Percentiles rank a stretch among this genome's conserved stretches.
These are phyloP conservation scores for Mnemiopsis leidyi DNA, from an alignment of 37 sponge, comb jelly and placozoan species.

Conservation along the genomic window DNA sequence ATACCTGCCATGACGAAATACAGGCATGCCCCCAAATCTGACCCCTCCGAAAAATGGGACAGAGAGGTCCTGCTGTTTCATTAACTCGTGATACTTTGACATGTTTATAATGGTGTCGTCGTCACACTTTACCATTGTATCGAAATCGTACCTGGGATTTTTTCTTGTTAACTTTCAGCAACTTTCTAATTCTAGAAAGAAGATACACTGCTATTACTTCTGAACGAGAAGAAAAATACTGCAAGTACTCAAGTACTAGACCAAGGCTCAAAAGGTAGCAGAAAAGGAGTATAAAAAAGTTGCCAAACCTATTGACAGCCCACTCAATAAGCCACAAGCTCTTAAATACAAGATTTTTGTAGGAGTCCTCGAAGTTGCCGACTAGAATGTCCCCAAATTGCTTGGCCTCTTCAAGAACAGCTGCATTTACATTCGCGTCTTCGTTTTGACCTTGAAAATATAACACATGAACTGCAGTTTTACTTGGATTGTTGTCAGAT, in stretches of 20 bases:
- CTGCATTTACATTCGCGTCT: constrained; percentile 1
- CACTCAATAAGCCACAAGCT: constrained; percentile 24
- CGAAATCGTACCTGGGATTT: constrained; percentile 64
- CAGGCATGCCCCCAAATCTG: constrained; percentile 61
- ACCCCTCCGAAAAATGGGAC: constrained; percentile 50
- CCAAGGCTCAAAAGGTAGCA: too few relatives aligned
- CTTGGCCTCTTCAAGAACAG: not conserved
- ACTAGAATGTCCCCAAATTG: constrained; percentile 28
- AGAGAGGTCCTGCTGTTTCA: constrained; percentile 29
- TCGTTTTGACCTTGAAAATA: constrained; percentile 2
- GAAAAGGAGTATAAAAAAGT: too few relatives aligned
- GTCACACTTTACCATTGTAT: constrained; percentile 59
- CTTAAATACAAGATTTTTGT: constrained; percentile 24
- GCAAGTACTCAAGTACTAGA: too few relatives aligned
- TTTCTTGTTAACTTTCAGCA: too few relatives aligned
- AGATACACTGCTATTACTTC: too few relatives aligned
- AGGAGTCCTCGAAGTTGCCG: not conserved
- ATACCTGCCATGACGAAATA: constrained; percentile 47
- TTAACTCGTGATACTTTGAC: constrained; percentile 20
- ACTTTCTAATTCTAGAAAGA: too few relatives aligned
- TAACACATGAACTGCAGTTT: not conserved
- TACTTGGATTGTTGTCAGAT: too few relatives aligned
- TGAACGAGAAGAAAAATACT: too few relatives aligned
- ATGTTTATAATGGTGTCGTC: constrained; percentile 57
- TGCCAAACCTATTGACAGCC: constrained; percentile 49